These are phyloP conservation scores for Helicoverpa assulta DNA, from an alignment of 2,888 invertebrate genomes.

Conservation along the genomic window DNA sequence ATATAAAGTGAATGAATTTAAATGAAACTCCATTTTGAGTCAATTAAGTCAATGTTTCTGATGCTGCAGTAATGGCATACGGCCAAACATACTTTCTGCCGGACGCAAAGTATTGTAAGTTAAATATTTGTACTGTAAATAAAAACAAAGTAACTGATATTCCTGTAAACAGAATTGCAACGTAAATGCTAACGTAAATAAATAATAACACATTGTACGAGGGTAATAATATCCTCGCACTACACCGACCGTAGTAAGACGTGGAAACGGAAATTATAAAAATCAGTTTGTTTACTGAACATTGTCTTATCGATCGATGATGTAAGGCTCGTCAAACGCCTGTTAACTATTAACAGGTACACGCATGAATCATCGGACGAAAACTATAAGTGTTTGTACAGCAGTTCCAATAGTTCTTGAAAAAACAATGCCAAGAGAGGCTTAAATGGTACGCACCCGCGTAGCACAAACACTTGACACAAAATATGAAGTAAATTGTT, in stretches of 20 bases:
- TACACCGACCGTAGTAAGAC: conserved; percentile 5
- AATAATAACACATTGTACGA: conserved; percentile 13
- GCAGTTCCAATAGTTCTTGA: conserved; percentile 45
- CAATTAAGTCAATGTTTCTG: neutral
- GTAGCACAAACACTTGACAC: conserved; percentile 5
- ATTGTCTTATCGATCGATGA: conserved; percentile 61
- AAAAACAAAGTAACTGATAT: conserved; percentile 16
- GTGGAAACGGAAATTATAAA: conserved; percentile 35
- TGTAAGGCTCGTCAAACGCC: conserved; percentile 59
- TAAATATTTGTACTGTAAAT: neutral
- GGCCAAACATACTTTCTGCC: neutral
- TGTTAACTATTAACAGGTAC: conserved; percentile 55
- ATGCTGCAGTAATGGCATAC: neutral
- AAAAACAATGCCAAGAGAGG: conserved; percentile 40
- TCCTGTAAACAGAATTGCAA: conserved; percentile 1
- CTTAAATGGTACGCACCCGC: conserved; percentile 7
- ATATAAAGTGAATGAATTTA: conserved; percentile 4
- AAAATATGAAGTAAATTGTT: neutral
- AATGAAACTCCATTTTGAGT: conserved; percentile 9
- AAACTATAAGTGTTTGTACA: conserved; percentile 59
- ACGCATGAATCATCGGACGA: conserved; percentile 62
- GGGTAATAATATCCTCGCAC: conserved; percentile 1
- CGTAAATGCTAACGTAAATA: neutral
- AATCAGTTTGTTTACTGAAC: conserved; percentile 48
- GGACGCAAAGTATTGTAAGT: neutral